Conservation (phyloP, 1,140 invertebrate species). For the Macrobrachium rosenbergii region DNA sequence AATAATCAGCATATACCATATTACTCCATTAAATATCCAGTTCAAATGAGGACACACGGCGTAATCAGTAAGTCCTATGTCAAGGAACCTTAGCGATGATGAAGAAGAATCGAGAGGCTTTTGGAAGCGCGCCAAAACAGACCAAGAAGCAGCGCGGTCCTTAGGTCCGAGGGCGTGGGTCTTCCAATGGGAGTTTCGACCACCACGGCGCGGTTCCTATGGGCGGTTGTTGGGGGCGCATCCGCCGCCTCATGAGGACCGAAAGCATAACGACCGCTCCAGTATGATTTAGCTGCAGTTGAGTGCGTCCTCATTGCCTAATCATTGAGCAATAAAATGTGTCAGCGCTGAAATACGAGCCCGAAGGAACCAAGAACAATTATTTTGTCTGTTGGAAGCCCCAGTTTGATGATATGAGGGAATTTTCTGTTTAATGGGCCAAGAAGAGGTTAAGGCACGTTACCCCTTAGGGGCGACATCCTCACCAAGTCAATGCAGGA, state of each 20-base stretch:
- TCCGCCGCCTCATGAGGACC: constrained; percentile 35
- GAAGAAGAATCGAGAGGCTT: constrained; percentile 40
- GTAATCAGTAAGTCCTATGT: constrained; percentile 45
- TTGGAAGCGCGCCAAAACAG: not conserved
- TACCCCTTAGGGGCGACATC: constrained; percentile 3
- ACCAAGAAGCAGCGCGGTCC: not conserved
- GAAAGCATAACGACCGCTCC: constrained; percentile 39
- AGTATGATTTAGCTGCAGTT: constrained; percentile 49
- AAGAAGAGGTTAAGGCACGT: constrained; percentile 17
- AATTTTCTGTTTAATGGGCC: constrained; percentile 24
- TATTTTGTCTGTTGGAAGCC: constrained; percentile 37
- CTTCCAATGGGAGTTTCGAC: not conserved
- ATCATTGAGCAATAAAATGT: constrained; percentile 52
- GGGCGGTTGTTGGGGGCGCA: constrained; percentile 4
- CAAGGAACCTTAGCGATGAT: constrained; percentile 48
- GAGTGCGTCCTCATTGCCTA: constrained; percentile 48
- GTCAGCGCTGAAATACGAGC: constrained; percentile 47
- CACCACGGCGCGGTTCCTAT: not conserved
- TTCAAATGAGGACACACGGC: constrained; percentile 31
- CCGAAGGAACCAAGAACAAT: constrained; percentile 40
- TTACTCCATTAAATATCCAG: constrained; percentile 41
- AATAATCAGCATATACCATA: constrained; percentile 31
- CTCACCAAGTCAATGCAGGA: not conserved
- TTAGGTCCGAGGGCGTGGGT: not conserved
- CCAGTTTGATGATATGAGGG: constrained; percentile 33